Evolutionary conservation across 2,888 invertebrate species (phyloP), one percentile per base, ranked within the genome.

Genomic region (Archips crataeganus): DNA sequence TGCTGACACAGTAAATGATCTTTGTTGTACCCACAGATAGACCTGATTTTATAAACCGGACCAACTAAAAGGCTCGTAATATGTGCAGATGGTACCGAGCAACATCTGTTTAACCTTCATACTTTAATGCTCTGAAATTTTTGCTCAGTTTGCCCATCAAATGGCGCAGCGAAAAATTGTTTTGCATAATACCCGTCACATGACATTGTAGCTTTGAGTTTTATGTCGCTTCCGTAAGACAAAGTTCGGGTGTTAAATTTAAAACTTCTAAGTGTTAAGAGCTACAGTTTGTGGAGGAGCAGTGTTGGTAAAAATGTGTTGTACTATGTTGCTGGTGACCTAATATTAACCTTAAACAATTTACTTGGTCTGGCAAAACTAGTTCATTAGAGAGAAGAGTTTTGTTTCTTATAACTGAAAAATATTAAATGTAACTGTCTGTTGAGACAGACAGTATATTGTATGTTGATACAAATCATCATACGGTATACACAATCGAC

Each of bases 161-260:
- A 77, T 66, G 61, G 64, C 66, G 63, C 63, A 64, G 47, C 62
- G 71, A 70, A 71, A 78, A 78, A 77, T 70, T 75, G 74, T 78
- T 79, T 77, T 75, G 62, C 76, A 77, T 77, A 77, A 67, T 72
- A 67, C 60, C 65, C 69, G 65, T 59, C 68, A 66, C 70, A 75
- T 71, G 73, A 75, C 75, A 79, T 70, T 79, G 78, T 79, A 72
- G 74, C 75, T 68, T 63, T 69, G 70, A 68, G 67, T 75, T 78
- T 76, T 74, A 75, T 73, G 73, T 64, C 59, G 36, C 54, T 63
- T 66, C 67, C 67, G 70, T 74, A 74, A 75, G 73, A 72, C 62
- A 45, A 77, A 75, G 70, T 76, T 76, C 66, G 67, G 67, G 49
- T 71, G 67, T 77, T 76, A 76, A 76, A 63, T 64, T 71, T 75